Evolutionary conservation across 2,888 invertebrate genomes (phyloP).

Genomic region (Dolichomitus sp.): DNA sequence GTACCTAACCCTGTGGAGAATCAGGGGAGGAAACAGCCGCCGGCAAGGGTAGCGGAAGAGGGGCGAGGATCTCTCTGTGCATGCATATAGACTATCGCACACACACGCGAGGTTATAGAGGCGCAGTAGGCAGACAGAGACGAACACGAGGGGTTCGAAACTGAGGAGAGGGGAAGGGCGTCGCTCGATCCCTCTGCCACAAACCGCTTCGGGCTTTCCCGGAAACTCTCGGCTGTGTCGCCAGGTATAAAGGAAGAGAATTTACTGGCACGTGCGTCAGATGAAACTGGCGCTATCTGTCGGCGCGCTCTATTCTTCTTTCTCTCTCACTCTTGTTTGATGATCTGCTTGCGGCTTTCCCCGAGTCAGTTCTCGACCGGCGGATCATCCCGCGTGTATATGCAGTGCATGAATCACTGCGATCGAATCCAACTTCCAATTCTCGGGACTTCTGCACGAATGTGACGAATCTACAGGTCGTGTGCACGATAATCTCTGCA

Average conservation of each 20-base stretch:
- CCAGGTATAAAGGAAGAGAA: conserved; percentile 70
- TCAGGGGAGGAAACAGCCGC: conserved; percentile 70
- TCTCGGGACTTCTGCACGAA: conserved; percentile 10
- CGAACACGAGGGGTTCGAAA: conserved; percentile 43
- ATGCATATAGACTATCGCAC: neutral
- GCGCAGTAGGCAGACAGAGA: conserved; percentile 49
- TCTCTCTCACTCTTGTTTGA: conserved; percentile 55
- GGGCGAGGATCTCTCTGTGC: conserved; percentile 11
- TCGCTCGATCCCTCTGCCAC: conserved; percentile 77
- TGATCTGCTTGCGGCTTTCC: conserved; percentile 15
- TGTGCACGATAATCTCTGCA: neutral
- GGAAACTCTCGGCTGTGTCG: conserved; percentile 73
- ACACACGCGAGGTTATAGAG: neutral
- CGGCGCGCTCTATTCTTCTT: conserved; percentile 55
- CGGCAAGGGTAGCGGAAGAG: conserved; percentile 48
- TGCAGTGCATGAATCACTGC: conserved; percentile 17
- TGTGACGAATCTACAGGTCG: conserved; percentile 7
- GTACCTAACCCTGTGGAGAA: conserved; percentile 59
- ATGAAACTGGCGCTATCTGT: conserved; percentile 76
- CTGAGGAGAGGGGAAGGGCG: conserved; percentile 70
- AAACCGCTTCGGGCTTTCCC: conserved; percentile 75
- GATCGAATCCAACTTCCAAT: conserved; percentile 44
- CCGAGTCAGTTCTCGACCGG: neutral
- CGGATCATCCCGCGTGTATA: neutral
- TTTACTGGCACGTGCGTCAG: conserved; percentile 71